A percentile compares a stretch with the other conserved stretches of the same genome.
phyloP scores from a whole-genome alignment of 2,113 vertebrate genomes.

The Gasterosteus nipponicus region DNA sequence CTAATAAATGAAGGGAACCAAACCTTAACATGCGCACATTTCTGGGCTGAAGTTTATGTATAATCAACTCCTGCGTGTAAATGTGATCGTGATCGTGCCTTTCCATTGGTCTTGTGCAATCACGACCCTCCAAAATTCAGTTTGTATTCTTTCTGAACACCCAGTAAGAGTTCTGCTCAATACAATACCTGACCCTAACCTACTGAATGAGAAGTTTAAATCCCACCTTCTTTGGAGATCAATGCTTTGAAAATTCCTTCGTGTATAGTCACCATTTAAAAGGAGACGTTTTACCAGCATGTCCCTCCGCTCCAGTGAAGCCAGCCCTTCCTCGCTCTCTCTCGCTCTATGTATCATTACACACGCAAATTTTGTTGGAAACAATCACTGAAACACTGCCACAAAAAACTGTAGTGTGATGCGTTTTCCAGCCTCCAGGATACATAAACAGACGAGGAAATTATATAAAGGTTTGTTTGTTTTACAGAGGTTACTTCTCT shows the following conservation, averaged over 20 bases:
- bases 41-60: neutral
- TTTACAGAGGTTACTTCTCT: slow-evolving; percentile 32
- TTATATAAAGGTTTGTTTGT: slow-evolving; percentile 30
- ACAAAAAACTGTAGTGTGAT: slow-evolving; percentile 35
- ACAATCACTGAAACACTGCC: slow-evolving; percentile 51
- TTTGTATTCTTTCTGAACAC: neutral
- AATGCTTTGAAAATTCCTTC: neutral
- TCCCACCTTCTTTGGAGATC: neutral
- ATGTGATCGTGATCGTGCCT: too few species aligned
- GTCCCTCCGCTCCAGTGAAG: slow-evolving; percentile 18
- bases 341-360: slow-evolving; percentile 49
- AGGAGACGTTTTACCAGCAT: slow-evolving; percentile 21
- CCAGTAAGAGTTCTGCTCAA: neutral
- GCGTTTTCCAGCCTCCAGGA: slow-evolving; percentile 46
- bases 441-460: slow-evolving; percentile 37
- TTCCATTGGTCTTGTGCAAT: neutral
- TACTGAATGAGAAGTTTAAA: neutral
- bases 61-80: neutral
- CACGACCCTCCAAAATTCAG: neutral
- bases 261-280: neutral
- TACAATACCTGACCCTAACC: neutral
- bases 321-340: slow-evolving; percentile 4
- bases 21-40: neutral
- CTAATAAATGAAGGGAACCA: neutral
- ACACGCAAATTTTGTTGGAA: slow-evolving; percentile 51